Base-by-base conservation (phyloP, 2,797 vertebrate species). In the Sebastes taczanowskii region DNA sequence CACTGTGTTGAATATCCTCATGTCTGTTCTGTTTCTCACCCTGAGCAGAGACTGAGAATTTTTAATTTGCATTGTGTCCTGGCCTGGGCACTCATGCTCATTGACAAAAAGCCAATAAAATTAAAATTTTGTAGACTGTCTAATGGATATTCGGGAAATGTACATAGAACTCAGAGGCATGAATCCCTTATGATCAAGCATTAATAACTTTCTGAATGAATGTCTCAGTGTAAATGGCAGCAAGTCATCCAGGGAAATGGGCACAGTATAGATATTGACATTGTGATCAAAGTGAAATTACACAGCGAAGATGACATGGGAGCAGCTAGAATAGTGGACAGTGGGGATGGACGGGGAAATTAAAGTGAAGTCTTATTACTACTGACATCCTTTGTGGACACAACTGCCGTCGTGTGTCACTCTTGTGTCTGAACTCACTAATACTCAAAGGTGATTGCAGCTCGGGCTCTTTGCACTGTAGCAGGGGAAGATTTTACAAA, bases 201-300 rank as follows among this genome's bases (percentile, higher is more conserved):
- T 90, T 91, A 90, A 92, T 85, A 90, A 81, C 68, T 80, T 77
- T 86, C 81, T 74, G 78, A 91, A 89, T 88, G 71, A 88, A 82
- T 92, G 78, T 91, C 80, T 81, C 66, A 11, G 85, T 76, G 81
- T 80, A 93, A 92, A 91, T 90, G 91, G 85, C 91, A 92, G 86
- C 16, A 6, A 53, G 69, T 83, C 84, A 52, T 78, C 30, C 16
- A 10, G 82, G 85, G 81, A 92, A 89, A 86, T 42, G 69, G 81
- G 30, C 72, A 74, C 65, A 20, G 78, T 68, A 46, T 80, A 80
- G 81, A 91, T 93, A 88, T 91, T 94, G 91, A 94, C 91, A 85
- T 74, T 91, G 80, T 70, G 87, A 92, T 93, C 85, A 88, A 83
- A 90, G 73, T 80, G 71, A 89, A 87, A 89, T 80, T 88, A 90